These are phyloP conservation scores for Harpagoxenus sublaevis DNA, from an alignment of 2,888 invertebrate genomes.

Conservation along the genomic window DNA sequence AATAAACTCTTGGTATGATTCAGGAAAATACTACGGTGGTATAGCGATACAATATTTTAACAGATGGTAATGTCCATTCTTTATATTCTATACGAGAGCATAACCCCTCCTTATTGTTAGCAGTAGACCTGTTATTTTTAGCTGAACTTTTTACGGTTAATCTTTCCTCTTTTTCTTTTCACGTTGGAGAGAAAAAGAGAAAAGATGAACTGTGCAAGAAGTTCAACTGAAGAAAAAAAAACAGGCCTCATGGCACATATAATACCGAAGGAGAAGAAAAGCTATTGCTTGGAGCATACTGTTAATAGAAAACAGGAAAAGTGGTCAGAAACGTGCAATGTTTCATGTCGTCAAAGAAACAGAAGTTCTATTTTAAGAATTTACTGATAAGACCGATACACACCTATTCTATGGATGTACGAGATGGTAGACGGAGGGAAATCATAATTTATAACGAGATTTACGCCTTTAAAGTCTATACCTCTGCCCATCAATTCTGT, in stretches of 20 bases:
- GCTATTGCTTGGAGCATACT: background rate
- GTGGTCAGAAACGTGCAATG: background rate
- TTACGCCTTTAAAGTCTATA: slow-evolving; percentile 98
- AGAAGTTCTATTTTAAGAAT: background rate
- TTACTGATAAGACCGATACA: slow-evolving; percentile 42
- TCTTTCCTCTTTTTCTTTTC: too few species aligned
- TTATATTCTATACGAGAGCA: background rate
- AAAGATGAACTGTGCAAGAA: too few species aligned
- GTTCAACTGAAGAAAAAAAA: too few species aligned
- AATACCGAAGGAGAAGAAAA: background rate
- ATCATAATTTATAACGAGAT: slow-evolving; percentile 98
- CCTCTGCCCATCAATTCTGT: slow-evolving; percentile 99
- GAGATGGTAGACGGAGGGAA: slow-evolving; percentile 96
- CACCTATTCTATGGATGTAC: slow-evolving; percentile 95
- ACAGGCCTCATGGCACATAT: background rate
- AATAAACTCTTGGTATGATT: background rate
- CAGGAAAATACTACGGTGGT: background rate
- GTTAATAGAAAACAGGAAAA: background rate
- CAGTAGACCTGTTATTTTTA: background rate
- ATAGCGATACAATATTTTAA: background rate
- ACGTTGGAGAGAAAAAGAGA: too few species aligned
- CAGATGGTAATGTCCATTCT: slow-evolving; percentile 13
- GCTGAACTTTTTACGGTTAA: too few species aligned
- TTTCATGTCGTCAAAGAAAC: background rate
- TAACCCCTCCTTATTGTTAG: background rate